A percentile compares a stretch with the other conserved stretches of the same genome.
phyloP scores from a whole-genome alignment of 2,797 vertebrate genomes.

The Girardinus metallicus region DNA sequence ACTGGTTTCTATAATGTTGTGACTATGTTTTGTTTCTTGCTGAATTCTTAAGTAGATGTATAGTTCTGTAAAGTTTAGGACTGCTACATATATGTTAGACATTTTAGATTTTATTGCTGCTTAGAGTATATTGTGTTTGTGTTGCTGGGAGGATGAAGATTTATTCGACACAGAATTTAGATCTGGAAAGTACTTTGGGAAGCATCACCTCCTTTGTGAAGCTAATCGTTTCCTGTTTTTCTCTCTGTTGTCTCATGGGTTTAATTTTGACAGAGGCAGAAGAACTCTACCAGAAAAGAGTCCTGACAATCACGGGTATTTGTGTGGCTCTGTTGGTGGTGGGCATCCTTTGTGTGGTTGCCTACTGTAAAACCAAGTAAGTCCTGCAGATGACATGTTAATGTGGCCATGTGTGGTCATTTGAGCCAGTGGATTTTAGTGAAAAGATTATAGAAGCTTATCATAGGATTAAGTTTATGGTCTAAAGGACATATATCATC shows the following conservation, averaged over 20 bases:
- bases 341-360: slow-evolving; percentile 98
- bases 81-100: not conserved
- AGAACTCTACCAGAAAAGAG: slow-evolving; percentile 98
- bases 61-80: slow-evolving; percentile 35
- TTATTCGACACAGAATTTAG: slow-evolving; percentile 63
- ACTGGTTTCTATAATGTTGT: slow-evolving; percentile 20
- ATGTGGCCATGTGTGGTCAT: not conserved
- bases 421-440: not conserved
- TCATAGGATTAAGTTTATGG: not conserved
- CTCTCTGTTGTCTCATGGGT: slow-evolving; percentile 53
- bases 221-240: slow-evolving; percentile 55
- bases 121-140: slow-evolving; percentile 41
- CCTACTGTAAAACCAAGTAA: slow-evolving; percentile 99
- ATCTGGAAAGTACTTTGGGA: slow-evolving; percentile 15
- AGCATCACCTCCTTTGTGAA: slow-evolving; percentile 28
- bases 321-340: slow-evolving; percentile 97
- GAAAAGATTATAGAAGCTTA: not conserved
- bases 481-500: not conserved
- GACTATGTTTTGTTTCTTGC: slow-evolving; percentile 13
- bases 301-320: slow-evolving; percentile 98
- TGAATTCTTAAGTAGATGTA: slow-evolving; percentile 53
- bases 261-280: slow-evolving; percentile 89
- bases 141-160: slow-evolving; percentile 43
- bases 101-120: slow-evolving; percentile 22
- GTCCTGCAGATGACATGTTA: slow-evolving; percentile 62